Conservation (phyloP, 1,140 invertebrate genomes). For the Trichonephila clavipes region DNA sequence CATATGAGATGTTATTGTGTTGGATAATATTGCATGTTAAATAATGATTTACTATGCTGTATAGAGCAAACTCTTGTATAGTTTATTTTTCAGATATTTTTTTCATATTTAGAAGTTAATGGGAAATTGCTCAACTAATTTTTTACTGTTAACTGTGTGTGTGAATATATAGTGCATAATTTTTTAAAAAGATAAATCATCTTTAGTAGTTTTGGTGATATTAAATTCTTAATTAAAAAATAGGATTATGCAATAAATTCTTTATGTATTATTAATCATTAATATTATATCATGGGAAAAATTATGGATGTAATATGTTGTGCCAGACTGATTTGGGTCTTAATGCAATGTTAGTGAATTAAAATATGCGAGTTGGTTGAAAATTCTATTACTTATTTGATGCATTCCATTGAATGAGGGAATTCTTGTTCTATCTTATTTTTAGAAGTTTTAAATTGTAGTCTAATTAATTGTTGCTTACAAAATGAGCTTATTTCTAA, state of each 20-base stretch:
- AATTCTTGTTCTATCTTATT: neutral
- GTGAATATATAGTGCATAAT: too few species aligned
- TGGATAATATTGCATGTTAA: neutral
- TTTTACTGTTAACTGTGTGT: too few species aligned
- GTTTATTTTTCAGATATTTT: neutral
- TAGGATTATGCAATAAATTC: too few species aligned
- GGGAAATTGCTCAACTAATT: too few species aligned
- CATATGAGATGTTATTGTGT: neutral
- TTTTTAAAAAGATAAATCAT: too few species aligned
- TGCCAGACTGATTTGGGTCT: neutral
- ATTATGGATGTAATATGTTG: neutral
- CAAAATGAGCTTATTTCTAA: neutral
- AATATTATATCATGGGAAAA: neutral
- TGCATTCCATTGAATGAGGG: neutral
- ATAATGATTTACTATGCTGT: neutral
- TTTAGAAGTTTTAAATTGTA: neutral
- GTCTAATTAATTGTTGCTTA: neutral
- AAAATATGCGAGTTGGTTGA: neutral
- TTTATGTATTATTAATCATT: too few species aligned
- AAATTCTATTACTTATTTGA: neutral
- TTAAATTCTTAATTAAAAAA: too few species aligned
- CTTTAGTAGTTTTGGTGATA: too few species aligned
- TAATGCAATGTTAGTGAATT: neutral
- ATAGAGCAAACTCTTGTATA: too few species aligned
- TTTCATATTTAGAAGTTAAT: neutral